Evolutionary conservation across 2,888 invertebrate species (phyloP).

Genomic region (Harpalus rufipes): DNA sequence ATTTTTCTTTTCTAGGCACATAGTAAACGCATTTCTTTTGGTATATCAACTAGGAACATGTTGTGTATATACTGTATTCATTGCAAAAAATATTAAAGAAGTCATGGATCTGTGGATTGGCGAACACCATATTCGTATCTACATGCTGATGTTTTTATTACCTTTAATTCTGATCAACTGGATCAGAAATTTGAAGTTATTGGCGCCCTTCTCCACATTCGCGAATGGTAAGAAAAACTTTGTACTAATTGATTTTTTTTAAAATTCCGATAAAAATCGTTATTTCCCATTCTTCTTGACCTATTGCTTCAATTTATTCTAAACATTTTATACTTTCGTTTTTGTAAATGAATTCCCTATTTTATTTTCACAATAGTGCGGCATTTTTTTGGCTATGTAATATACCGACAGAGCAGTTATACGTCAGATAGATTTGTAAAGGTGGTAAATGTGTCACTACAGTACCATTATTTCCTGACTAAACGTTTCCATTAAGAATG

Average conservation of each 20-base stretch:
- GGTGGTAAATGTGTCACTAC: no score
- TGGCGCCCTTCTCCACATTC: slow-evolving; percentile 90
- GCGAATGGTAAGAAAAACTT: slow-evolving; percentile 81
- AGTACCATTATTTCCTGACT: no score
- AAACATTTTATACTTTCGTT: no score
- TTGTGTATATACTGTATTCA: slow-evolving; percentile 97
- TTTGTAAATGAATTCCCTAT: no score
- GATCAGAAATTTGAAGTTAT: slow-evolving; percentile 86
- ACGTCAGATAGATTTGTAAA: no score
- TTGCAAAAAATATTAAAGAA: slow-evolving; percentile 89
- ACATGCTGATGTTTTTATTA: slow-evolving; percentile 86
- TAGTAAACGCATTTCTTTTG: slow-evolving; percentile 87
- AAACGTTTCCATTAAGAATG: no score
- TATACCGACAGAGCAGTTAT: no score
- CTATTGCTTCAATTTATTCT: no score
- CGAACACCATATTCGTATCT: slow-evolving; percentile 80
- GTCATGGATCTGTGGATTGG: slow-evolving; percentile 80
- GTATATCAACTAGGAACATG: slow-evolving; percentile 97
- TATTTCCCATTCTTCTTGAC: no score
- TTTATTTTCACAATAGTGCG: no score
- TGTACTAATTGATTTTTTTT: not conserved
- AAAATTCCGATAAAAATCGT: no score
- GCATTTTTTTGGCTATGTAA: no score
- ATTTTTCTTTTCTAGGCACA: slow-evolving; percentile 79
- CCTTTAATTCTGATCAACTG: slow-evolving; percentile 86